These are phyloP conservation scores for Felis chaus DNA, from an alignment of 2,113 vertebrate genomes.

Conservation along the genomic window DNA sequence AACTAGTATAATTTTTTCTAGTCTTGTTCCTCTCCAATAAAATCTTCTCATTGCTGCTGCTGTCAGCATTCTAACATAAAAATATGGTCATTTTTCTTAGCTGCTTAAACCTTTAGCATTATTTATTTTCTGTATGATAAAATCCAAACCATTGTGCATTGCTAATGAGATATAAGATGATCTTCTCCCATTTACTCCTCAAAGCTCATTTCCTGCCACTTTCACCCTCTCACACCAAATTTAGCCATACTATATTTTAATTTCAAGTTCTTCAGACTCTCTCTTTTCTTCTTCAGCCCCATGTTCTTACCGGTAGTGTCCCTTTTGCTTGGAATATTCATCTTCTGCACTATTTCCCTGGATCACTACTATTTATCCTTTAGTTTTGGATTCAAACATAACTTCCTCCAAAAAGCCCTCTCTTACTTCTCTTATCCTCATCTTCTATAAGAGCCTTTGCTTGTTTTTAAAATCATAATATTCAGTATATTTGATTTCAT, in stretches of 20 bases:
- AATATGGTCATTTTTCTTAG: neutral
- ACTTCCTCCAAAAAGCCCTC: neutral
- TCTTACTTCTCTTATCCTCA: neutral
- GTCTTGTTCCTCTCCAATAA: neutral
- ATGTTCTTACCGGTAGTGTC: neutral
- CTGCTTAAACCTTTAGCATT: neutral
- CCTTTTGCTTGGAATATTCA: neutral
- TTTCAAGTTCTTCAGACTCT: neutral
- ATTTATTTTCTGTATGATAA: neutral
- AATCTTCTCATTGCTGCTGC: neutral
- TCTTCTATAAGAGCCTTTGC: neutral
- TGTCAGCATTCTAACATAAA: neutral
- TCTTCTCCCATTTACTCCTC: neutral
- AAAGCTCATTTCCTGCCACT: neutral
- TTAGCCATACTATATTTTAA: neutral
- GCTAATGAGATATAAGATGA: neutral
- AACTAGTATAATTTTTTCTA: neutral
- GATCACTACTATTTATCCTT: neutral
- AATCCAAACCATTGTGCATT: neutral
- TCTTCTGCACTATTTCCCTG: neutral
- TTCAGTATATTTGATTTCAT: slow-evolving; percentile 17
- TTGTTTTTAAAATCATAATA: neutral
- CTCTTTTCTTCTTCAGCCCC: neutral
- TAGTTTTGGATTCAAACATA: neutral
- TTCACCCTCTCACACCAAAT: neutral